Evolutionary conservation across 2,888 invertebrate genomes (phyloP).

Genomic region (Linnaemya tessellans): DNA sequence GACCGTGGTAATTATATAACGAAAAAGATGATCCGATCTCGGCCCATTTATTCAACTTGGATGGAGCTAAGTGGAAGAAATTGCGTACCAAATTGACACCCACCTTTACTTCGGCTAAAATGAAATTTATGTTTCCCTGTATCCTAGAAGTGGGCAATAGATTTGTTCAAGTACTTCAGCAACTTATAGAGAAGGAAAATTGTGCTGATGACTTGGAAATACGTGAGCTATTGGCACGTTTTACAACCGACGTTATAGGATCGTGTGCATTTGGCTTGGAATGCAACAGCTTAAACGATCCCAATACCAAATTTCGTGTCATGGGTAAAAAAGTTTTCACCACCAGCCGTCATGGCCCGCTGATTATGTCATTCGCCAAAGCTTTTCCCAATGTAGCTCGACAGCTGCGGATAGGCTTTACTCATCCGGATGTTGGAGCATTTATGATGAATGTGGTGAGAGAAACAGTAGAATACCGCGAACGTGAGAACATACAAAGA

Average conservation of each 20-base stretch:
- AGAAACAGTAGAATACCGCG: slow-evolving; percentile 82
- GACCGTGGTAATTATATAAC: slow-evolving; percentile 80
- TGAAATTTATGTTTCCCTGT: slow-evolving; percentile 84
- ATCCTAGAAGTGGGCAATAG: slow-evolving; percentile 79
- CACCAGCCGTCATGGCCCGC: slow-evolving; percentile 73
- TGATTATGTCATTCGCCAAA: slow-evolving; percentile 73
- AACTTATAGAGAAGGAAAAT: slow-evolving; percentile 62
- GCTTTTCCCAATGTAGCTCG: slow-evolving; percentile 76
- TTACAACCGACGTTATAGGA: slow-evolving; percentile 84
- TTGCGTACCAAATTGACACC: slow-evolving; percentile 83
- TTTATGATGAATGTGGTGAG: slow-evolving; percentile 80
- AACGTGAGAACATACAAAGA: slow-evolving; percentile 79
- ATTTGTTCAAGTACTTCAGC: slow-evolving; percentile 76
- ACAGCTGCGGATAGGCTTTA: slow-evolving; percentile 74
- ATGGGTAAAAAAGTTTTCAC: slow-evolving; percentile 77
- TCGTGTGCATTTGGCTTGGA: slow-evolving; percentile 84
- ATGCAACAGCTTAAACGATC: slow-evolving; percentile 83
- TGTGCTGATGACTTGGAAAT: slow-evolving; percentile 78
- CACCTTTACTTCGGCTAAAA: slow-evolving; percentile 84
- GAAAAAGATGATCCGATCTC: slow-evolving; percentile 81
- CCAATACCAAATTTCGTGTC: slow-evolving; percentile 80
- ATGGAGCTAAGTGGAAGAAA: slow-evolving; percentile 83
- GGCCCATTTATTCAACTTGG: slow-evolving; percentile 81
- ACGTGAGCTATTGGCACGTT: slow-evolving; percentile 83
- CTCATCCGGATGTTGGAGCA: slow-evolving; percentile 75